Evolutionary conservation across 53 echinoderm and acorn worm genomes (phyloP), one percentile per base, ranked within the genome.

Genomic region (Echinarachnius parma): DNA sequence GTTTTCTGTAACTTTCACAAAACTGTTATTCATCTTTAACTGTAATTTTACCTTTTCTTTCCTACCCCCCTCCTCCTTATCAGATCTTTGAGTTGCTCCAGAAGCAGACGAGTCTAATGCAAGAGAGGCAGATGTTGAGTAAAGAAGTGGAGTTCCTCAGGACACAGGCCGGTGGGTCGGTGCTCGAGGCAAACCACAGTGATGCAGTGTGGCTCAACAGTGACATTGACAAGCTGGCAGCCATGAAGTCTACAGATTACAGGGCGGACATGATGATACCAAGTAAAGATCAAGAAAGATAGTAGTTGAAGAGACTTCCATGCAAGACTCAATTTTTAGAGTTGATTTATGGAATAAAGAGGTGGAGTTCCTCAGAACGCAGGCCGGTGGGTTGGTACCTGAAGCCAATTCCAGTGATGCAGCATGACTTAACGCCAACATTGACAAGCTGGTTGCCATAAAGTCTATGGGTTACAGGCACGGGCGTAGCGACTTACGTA

Each of bases 141-240:
- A 88, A 88, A 66, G 98, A 98, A 66, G 75, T 98, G 3, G 91
- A 92, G 20, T 98, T 98, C 67, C 75, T 92, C 0, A 60, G 84
- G 31, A 46, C 49, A 13, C 98, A 98, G 53, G 34, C 80, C 53
- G 63, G 56, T 5, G 46, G 25, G 34, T 5, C 29, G 25, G 21
- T 47, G 0, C 9, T 57, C 15, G 74, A 72, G 28, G 42, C 56
- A 27, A 46, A 57, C 74, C 39, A 18, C 15, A 57, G 74, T 25
- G 74, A 72, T 24, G 37, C 49, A 21, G 48, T 1, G 50, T 68
- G 68, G 68, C 21, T 68, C 2, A 68, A 68, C 15, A 52, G 68
- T 33, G 68, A 68, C 48, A 28, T 68, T 9, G 68, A 68, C 3
- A 33, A 34, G 24, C 53, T 68, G 28, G 4, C 50, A 4, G 29